Evolutionary conservation across 2,797 vertebrate species (phyloP), one percentile per base, ranked within the genome.

Genomic region (Todus mexicanus): DNA sequence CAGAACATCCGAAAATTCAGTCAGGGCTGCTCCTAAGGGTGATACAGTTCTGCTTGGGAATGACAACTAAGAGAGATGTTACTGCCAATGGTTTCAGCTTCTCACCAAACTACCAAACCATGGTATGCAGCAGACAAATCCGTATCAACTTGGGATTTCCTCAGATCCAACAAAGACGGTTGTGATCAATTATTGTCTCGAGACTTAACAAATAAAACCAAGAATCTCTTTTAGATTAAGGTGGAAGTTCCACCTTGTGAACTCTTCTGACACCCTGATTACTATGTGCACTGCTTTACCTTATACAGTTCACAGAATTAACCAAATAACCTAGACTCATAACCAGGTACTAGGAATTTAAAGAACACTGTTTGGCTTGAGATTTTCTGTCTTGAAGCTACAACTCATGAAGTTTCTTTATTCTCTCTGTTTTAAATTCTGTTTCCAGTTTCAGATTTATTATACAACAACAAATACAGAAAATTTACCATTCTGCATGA

Each of bases 91-190:
- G 23, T 35, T 80, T 90, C 37, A 64, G 68, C 53, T 92, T 68
- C 74, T 79, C 61, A 53, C 18, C 2, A 1, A 66, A 31, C 31
- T 31, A 57, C 38, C 15, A 60, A 16, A 15, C 35, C 21, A 14
- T 1, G 4, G 48, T 5, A 63, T 0, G 6, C 26, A 37, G 60
- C 21, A 20, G n/a, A 57, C 33, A 81, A 66, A 78, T 60, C 0
- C 0, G 31, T 5, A 1, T 35, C 56, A 79, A 23, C 31, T 4
- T 53, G 71, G 21, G 65, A 25, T 20, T 33, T 86, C 53, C 64
- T 78, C 43, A 68, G 42, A 72, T 9, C 17, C 1, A 1, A n/a
- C 26, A 53, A 66, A 76, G 43, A 31, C 0, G 0, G 20, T 56
- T 68, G 37, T 3, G 4, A 76, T 35, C 5, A 11, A 53, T 33